A percentile compares a stretch with the other conserved stretches of the same genome.
Evolutionary conservation across 2,797 vertebrate species (phyloP).

Genomic region (Scleropages formosus): DNA sequence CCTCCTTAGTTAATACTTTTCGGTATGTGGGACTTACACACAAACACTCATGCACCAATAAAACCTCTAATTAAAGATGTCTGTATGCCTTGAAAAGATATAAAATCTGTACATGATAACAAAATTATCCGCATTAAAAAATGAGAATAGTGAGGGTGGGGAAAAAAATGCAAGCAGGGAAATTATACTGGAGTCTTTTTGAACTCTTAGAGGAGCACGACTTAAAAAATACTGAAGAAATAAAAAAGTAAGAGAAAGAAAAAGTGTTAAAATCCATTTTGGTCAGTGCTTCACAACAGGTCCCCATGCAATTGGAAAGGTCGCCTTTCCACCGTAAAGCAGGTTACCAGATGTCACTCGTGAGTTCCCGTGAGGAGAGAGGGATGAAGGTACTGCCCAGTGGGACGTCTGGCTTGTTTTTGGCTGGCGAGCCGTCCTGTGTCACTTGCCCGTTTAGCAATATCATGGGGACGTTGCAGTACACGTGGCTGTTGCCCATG

Average conservation of each 20-base stretch:
- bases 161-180: no score
- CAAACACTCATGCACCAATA: conserved; percentile 24
- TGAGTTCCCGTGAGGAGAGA: conserved; percentile 85
- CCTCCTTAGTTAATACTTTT: conserved; percentile 44
- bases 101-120: conserved; percentile 61
- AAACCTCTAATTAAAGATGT: conserved; percentile 29
- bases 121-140: conserved; percentile 30
- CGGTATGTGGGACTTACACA: conserved; percentile 17
- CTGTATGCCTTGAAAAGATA: conserved; percentile 56
- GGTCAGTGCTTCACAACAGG: conserved; percentile 29
- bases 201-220: no score
- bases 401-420: conserved; percentile 78
- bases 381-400: conserved; percentile 82
- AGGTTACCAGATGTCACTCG: conserved; percentile 94
- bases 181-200: no score
- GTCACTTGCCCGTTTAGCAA: conserved; percentile 87
- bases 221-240: conserved; percentile 47
- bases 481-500: conserved; percentile 82
- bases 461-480: conserved; percentile 91
- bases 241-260: not conserved
- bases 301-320: conserved; percentile 63
- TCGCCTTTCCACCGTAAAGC: conserved; percentile 4
- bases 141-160: no score
- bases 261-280: not conserved
- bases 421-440: conserved; percentile 53